phyloP scores from a whole-genome alignment of 2,113 vertebrate genomes.

The Chionodraco myersi region DNA sequence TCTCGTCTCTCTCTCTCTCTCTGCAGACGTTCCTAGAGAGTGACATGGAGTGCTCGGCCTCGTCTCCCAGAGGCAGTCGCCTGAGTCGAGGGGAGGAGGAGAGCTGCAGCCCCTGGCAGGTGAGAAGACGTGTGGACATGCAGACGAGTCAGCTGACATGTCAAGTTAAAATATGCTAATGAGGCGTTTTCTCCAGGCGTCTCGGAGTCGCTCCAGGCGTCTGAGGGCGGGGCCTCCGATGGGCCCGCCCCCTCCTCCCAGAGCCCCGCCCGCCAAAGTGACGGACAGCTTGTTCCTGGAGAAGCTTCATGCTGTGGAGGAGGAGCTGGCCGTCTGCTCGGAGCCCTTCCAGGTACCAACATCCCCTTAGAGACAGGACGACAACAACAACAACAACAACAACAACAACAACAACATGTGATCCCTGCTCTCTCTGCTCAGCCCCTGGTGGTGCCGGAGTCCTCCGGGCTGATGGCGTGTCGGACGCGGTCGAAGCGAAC shows the following conservation, averaged over 20 bases:
- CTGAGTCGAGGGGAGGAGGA: slow-evolving; percentile 83
- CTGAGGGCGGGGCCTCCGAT: slow-evolving; percentile 86
- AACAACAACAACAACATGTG: too few relatives aligned
- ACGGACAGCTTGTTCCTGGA: slow-evolving; percentile 93
- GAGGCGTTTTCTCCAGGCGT: slow-evolving; percentile 29
- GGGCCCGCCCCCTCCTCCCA: slow-evolving; percentile 92
- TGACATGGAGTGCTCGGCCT: slow-evolving; percentile 93
- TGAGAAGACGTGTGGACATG: slow-evolving; percentile 31
- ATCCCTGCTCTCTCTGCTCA: too few relatives aligned
- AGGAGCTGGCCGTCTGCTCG: slow-evolving; percentile 91
- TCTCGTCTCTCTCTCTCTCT: too few relatives aligned
- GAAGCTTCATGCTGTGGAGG: slow-evolving; percentile 94
- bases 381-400: too few relatives aligned
- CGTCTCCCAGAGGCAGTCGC: slow-evolving; percentile 88
- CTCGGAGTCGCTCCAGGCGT: slow-evolving; percentile 73
- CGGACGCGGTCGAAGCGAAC: slow-evolving; percentile 94
- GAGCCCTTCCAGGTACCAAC: slow-evolving; percentile 90
- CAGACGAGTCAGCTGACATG: too few relatives aligned
- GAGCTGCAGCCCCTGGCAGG: slow-evolving; percentile 78
- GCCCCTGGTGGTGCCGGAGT: too few relatives aligned
- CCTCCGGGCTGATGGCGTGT: slow-evolving; percentile 88
- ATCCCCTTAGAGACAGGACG: too few relatives aligned
- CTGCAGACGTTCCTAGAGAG: slow-evolving; percentile 93
- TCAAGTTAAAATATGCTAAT: too few relatives aligned
- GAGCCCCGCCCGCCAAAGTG: slow-evolving; percentile 72